Base-by-base conservation (phyloP, 2,888 invertebrate genomes). In the Syrista parreyssii region DNA sequence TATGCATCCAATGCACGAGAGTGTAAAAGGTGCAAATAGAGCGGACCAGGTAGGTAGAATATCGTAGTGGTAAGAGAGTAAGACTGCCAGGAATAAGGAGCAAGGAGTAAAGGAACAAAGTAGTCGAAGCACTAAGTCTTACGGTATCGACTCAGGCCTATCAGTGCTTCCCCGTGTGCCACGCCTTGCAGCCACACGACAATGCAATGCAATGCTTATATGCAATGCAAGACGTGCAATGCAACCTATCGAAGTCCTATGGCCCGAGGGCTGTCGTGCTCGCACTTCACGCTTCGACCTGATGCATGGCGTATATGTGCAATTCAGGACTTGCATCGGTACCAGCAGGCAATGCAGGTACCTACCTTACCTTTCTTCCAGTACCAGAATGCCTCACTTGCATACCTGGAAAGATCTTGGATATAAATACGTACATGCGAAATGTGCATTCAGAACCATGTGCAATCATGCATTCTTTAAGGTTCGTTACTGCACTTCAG, bases 131-230 rank as follows among this genome's bases (percentile, higher is more conserved):
- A 78, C 73, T 75, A 81, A 69, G 75, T 79, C 81, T 81, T 78
- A 79, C 84, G 80, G 79, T 86, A 87, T 86, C 87, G 84, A 79
- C 74, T 75, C 78, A 77, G 79, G 79, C 79, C 78, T 87, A 87
- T 87, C 87, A 81, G 81, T 84, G 82, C 84, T 84, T 87, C 83
- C 81, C 79, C 82, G 81, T 77, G 79, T 84, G 86, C 85, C 87
- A 86, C 87, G 87, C 87, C 87, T 87, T 82, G 79, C 77, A 81
- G 78, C 77, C 83, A 83, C 82, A 83, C 82, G 82, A 84, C 84
- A 84, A 82, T 82, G 81, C 84, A 84, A 82, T 82, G 81, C 84
- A 83, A 80, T 80, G 82, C 83, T 81, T 79, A 79, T 82, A 81
- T 82, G 81, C 82, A 35, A 76, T 79, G 77, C 75, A 77, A 82